Conservation (phyloP, 2,888 invertebrate species). For the Steromphala cineraria region DNA sequence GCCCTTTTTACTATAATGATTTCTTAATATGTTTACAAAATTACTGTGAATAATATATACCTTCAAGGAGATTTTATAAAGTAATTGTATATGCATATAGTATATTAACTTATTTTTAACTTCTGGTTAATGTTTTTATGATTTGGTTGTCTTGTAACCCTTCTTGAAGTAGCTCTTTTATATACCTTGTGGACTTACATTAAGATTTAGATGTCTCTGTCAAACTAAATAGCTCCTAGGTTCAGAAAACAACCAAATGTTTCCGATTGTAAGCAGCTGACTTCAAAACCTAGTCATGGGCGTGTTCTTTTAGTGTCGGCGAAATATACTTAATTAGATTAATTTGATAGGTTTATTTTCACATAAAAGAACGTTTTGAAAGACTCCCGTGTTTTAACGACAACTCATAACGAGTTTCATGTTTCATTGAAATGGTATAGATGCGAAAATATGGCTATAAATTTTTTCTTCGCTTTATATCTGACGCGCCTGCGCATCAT, state of each 20-base stretch:
- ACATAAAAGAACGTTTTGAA: constrained; percentile 3
- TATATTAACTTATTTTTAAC: too few species aligned
- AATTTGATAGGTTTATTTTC: constrained; percentile 15
- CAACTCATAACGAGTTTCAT: not conserved
- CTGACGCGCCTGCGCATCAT: constrained; percentile 6
- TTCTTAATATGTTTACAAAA: too few species aligned
- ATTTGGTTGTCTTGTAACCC: too few species aligned
- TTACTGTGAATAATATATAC: too few species aligned
- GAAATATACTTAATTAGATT: not conserved
- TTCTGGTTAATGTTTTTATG: too few species aligned
- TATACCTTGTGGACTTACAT: too few species aligned
- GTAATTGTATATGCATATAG: too few species aligned
- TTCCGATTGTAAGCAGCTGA: not conserved
- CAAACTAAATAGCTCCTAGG: too few species aligned
- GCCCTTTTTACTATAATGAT: too few species aligned
- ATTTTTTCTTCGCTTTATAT: not conserved
- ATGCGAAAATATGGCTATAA: not conserved
- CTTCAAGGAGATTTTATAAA: too few species aligned
- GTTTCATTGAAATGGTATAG: not conserved
- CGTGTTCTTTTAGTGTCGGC: not conserved
- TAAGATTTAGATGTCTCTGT: too few species aligned
- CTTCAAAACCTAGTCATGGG: not conserved
- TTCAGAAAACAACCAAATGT: not conserved
- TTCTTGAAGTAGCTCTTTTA: too few species aligned
- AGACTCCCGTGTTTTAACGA: constrained; percentile 6